These are phyloP conservation scores for Ictidomys tridecemlineatus DNA, from an alignment of 2,113 vertebrate species.

Conservation along the genomic window DNA sequence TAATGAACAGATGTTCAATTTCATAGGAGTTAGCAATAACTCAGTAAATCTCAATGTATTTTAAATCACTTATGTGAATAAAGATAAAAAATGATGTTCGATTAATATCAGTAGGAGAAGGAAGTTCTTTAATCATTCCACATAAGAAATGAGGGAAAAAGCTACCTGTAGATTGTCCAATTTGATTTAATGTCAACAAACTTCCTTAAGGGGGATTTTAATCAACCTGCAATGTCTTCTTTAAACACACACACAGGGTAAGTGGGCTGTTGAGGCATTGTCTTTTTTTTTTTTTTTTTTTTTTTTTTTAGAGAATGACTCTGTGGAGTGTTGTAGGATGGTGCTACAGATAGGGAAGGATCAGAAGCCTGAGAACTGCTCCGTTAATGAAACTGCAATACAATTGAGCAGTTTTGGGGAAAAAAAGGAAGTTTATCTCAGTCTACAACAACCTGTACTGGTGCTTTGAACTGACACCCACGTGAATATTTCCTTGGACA, in stretches of 20 bases:
- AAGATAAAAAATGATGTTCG: not conserved
- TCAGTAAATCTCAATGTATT: slow-evolving; percentile 5
- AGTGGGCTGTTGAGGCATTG: not conserved
- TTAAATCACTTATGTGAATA: not conserved
- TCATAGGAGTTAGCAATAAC: not conserved
- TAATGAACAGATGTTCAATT: not conserved
- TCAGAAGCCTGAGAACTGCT: not conserved
- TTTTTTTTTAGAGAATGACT: too few species aligned
- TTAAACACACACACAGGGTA: not conserved
- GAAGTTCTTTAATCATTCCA: not conserved
- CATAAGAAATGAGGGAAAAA: not conserved
- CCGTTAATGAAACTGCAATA: slow-evolving; percentile 6
- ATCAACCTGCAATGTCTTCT: not conserved
- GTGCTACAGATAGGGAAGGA: not conserved
- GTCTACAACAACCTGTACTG: not conserved
- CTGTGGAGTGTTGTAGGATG: not conserved
- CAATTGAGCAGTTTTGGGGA: slow-evolving; percentile 32
- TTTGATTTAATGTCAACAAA: not conserved
- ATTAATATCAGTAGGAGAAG: not conserved
- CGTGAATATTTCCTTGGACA: slow-evolving; percentile 18
- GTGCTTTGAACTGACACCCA: slow-evolving; percentile 42
- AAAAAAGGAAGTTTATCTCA: not conserved
- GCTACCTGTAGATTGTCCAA: not conserved
- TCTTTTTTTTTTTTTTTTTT: too few species aligned
- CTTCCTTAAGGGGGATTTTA: not conserved